A percentile compares a stretch with the other conserved stretches of the same genome.
Conservation (phyloP, 1,140 invertebrate genomes). For the Laodelphax striatellus region DNA sequence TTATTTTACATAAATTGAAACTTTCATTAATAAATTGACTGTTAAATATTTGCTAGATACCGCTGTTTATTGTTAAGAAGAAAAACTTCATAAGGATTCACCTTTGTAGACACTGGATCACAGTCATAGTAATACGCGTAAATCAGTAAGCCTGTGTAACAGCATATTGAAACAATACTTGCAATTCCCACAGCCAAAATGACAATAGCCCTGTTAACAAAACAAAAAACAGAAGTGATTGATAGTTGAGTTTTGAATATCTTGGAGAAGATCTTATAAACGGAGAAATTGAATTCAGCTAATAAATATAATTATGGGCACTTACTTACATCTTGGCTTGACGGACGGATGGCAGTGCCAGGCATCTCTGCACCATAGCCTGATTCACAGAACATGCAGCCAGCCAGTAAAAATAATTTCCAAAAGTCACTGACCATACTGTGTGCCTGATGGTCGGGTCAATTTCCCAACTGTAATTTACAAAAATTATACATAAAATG, state of each 20-base stretch:
- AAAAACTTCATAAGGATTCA: constrained; percentile 12
- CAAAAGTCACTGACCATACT: constrained; percentile 68
- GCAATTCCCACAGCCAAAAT: constrained; percentile 33
- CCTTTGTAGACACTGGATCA: constrained; percentile 55
- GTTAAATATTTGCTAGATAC: no score
- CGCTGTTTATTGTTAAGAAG: no score
- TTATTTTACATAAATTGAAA: no score
- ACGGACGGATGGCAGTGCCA: constrained; percentile 57
- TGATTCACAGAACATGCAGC: constrained; percentile 73
- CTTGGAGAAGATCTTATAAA: no score
- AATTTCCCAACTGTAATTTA: constrained; percentile 50
- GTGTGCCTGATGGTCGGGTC: constrained; percentile 68
- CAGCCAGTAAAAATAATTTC: constrained; percentile 71
- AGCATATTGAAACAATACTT: constrained; percentile 38
- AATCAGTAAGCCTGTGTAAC: constrained; percentile 63
- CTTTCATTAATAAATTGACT: no score
- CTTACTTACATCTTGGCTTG: constrained; percentile 50
- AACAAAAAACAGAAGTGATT: neutral
- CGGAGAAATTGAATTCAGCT: no score
- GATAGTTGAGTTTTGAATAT: no score
- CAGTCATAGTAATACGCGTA: constrained; percentile 65
- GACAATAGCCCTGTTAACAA: constrained; percentile 28
- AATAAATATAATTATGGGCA: no score
- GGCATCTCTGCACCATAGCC: constrained; percentile 70
- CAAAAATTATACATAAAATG: neutral